These are phyloP conservation scores for Polypterus senegalus DNA, from an alignment of 2,113 vertebrate genomes.

Conservation along the genomic window DNA sequence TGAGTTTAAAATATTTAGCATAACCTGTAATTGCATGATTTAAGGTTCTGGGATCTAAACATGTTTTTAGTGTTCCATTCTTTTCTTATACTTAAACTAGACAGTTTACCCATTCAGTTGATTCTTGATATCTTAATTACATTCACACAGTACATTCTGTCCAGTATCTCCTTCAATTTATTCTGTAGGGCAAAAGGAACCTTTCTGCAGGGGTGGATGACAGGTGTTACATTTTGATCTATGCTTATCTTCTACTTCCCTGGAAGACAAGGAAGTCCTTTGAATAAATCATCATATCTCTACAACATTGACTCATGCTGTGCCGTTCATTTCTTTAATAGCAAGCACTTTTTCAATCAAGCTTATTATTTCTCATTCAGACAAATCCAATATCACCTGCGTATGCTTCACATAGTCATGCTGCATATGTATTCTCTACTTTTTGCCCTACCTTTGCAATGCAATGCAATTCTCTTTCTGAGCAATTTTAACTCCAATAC, in stretches of 20 bases:
- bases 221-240: background rate
- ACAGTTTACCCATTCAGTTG: too few species aligned
- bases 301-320: background rate
- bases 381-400: too few species aligned
- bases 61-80: background rate
- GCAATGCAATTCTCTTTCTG: too few species aligned
- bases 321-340: too few species aligned
- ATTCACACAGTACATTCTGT: background rate
- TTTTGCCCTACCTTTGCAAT: too few species aligned
- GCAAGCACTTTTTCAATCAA: too few species aligned
- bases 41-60: background rate
- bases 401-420: too few species aligned
- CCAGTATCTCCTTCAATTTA: background rate
- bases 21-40: background rate
- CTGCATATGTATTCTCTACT: too few species aligned
- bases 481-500: too few species aligned
- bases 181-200: background rate
- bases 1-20: too few species aligned
- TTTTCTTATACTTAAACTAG: background rate
- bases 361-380: too few species aligned
- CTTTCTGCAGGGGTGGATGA: background rate
- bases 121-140: background rate
- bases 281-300: background rate
- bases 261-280: background rate
- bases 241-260: background rate